Evolutionary conservation across 2,888 invertebrate genomes (phyloP).

Genomic region (Agrochola circellaris): DNA sequence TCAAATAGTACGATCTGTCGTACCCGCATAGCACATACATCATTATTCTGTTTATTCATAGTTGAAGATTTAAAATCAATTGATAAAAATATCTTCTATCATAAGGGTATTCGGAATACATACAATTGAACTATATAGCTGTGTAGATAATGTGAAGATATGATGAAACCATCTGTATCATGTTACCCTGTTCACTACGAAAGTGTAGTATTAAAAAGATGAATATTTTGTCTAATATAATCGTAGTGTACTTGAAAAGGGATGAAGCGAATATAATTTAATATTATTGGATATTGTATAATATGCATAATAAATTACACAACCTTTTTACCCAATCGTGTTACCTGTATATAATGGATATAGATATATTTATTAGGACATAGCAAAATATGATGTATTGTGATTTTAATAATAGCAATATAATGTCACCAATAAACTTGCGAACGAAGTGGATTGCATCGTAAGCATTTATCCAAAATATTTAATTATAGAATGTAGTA

Average conservation of each 20-base stretch:
- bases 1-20: constrained; percentile 14
- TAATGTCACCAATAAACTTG: constrained; percentile 63
- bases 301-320: constrained; percentile 88
- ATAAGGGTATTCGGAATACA: constrained; percentile 69
- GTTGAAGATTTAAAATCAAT: constrained; percentile 48
- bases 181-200: constrained; percentile 83
- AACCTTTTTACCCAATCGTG: constrained; percentile 88
- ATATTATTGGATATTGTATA: constrained; percentile 83
- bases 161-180: constrained; percentile 71
- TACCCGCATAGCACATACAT: constrained; percentile 33
- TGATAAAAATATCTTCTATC: constrained; percentile 56
- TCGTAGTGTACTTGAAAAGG: constrained; percentile 72
- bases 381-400: constrained; percentile 76
- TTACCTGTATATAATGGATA: constrained; percentile 78
- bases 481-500: constrained; percentile 65
- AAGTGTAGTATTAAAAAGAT: constrained; percentile 69
- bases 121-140: constrained; percentile 71
- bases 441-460: constrained; percentile 65
- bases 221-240: constrained; percentile 68
- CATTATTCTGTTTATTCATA: constrained; percentile 29
- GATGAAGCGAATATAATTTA: constrained; percentile 76
- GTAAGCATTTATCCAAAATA: constrained; percentile 69
- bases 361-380: constrained; percentile 71
- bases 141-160: constrained; percentile 70
- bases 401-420: constrained; percentile 63